Evolutionary conservation across 35 echinoderm and acorn worm genomes (phyloP).

Genomic region (Apostichopus parvimensis): DNA sequence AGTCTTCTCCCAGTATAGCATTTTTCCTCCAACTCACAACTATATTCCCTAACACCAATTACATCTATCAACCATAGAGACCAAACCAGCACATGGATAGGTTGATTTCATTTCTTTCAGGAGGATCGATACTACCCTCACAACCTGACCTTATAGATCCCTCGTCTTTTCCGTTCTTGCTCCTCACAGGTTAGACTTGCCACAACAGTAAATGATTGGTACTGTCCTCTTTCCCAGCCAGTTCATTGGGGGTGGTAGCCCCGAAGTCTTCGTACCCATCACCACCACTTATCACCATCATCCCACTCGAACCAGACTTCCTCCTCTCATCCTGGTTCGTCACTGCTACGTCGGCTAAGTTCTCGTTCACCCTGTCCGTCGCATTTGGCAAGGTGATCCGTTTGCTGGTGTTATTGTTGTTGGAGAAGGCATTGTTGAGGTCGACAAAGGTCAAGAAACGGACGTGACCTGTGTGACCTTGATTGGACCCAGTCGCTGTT

Average conservation of each 20-base stretch:
- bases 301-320: conserved; percentile 66
- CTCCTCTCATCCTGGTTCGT: conserved; percentile 58
- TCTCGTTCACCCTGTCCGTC: conserved; percentile 27
- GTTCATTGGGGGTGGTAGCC: conserved; percentile 84
- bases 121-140: not conserved
- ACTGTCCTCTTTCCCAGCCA: conserved; percentile 95
- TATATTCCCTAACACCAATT: not conserved
- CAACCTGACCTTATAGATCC: not conserved
- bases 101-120: not conserved
- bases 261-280: conserved; percentile 99
- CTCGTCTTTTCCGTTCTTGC: not conserved
- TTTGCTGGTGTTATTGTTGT: conserved; percentile 58
- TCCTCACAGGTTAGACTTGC: conserved; percentile 65
- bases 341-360: not conserved
- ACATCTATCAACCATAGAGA: not conserved
- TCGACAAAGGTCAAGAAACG: conserved; percentile 90
- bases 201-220: conserved; percentile 95
- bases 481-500: conserved; percentile 74
- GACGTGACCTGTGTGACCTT: conserved; percentile 97
- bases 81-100: not conserved
- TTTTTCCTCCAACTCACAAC: not conserved
- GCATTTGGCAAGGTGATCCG: conserved; percentile 26
- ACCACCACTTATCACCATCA: conserved; percentile 97
- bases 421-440: conserved; percentile 60
- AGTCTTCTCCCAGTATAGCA: too few relatives aligned